phyloP scores from a whole-genome alignment of 2,113 vertebrate species.

The Gnathonemus longibarbis region DNA sequence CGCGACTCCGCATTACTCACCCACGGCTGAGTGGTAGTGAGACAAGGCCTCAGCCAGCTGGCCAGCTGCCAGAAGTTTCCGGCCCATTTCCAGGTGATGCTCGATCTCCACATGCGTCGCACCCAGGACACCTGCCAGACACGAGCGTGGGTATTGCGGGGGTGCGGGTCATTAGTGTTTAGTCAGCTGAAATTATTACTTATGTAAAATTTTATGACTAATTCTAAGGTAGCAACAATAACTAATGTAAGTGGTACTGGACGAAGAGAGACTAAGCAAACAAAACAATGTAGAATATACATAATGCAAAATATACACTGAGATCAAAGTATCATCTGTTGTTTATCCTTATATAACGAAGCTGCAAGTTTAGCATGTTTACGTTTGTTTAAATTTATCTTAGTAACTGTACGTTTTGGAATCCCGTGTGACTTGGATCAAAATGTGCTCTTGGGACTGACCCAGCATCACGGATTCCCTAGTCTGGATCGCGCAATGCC shows the following conservation, averaged over 20 bases:
- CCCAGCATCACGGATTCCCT: background rate
- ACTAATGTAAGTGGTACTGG: background rate
- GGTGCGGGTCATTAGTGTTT: background rate
- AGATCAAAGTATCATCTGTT: background rate
- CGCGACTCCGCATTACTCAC: constrained; percentile 49
- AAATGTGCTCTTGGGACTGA: background rate
- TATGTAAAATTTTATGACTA: background rate
- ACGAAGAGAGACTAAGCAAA: background rate
- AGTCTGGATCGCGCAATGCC: background rate
- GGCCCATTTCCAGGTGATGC: constrained; percentile 75
- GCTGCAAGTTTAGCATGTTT: background rate
- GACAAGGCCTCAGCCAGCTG: constrained; percentile 74
- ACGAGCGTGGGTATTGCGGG: background rate
- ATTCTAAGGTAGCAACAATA: background rate
- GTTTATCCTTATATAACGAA: background rate
- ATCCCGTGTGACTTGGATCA: background rate
- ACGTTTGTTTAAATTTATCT: background rate
- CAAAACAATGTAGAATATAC: background rate
- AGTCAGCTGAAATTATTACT: background rate
- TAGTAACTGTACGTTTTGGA: background rate
- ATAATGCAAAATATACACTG: background rate
- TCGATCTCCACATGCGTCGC: constrained; percentile 70
- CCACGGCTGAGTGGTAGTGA: constrained; percentile 76
- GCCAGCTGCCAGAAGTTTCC: constrained; percentile 71
- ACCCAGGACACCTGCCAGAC: constrained; percentile 62